Evolutionary conservation across 2,797 vertebrate genomes (phyloP).

Genomic region (Sphenodon punctatus): DNA sequence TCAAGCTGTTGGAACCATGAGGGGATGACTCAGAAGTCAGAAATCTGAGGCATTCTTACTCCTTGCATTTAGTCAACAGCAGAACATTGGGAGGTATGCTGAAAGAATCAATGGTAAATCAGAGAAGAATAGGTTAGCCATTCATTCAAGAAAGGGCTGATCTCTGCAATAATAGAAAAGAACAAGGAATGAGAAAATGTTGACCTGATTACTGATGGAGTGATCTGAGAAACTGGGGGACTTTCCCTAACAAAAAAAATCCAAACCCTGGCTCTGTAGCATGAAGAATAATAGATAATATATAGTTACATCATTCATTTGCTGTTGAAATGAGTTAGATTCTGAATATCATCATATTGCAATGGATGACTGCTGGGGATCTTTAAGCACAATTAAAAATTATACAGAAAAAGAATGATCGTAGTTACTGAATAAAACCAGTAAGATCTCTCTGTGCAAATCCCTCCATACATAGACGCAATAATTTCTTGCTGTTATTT

Average conservation of each 20-base stretch:
- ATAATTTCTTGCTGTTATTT: neutral
- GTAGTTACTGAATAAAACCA: too few species aligned
- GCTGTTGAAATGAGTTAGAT: neutral
- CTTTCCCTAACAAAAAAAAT: neutral
- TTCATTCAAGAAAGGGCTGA: slow-evolving; percentile 59
- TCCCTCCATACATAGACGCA: too few species aligned
- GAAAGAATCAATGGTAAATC: slow-evolving; percentile 65
- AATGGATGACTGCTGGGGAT: neutral
- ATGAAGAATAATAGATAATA: slow-evolving; percentile 7
- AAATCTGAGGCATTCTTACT: slow-evolving; percentile 69
- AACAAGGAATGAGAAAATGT: slow-evolving; percentile 53
- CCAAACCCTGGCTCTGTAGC: neutral
- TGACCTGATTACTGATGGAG: slow-evolving; percentile 4
- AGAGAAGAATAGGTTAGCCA: slow-evolving; percentile 64
- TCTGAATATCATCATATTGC: neutral
- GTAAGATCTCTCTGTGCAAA: neutral
- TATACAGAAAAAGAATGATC: too few species aligned
- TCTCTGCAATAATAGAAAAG: slow-evolving; percentile 43
- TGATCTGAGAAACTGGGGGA: neutral
- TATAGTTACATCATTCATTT: neutral
- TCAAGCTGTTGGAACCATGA: slow-evolving; percentile 62
- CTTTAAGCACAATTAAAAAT: neutral
- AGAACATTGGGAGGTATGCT: slow-evolving; percentile 41
- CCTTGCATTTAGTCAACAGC: slow-evolving; percentile 62
- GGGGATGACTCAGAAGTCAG: slow-evolving; percentile 75